phyloP scores from a whole-genome alignment of 2,797 vertebrate species.

The Poeciliopsis infans region DNA sequence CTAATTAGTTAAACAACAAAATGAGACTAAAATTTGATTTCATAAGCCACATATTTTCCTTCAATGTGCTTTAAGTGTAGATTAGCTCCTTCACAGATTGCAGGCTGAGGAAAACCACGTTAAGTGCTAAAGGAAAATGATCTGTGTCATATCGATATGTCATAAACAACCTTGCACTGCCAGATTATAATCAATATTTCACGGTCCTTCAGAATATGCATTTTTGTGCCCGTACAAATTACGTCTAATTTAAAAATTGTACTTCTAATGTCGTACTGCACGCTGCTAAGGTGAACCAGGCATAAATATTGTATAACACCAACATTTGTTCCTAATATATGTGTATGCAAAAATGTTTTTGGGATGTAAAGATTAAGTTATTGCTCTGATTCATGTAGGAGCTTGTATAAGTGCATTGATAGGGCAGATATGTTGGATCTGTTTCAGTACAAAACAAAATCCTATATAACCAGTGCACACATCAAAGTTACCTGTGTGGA shows the following conservation, averaged over 20 bases:
- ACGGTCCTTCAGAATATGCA: conserved; percentile 80
- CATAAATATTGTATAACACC: conserved; percentile 72
- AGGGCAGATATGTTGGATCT: background rate
- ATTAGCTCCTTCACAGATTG: conserved; percentile 74
- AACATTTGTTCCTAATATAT: conserved; percentile 46
- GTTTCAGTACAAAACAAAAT: background rate
- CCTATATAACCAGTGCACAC: background rate
- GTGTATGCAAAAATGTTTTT: background rate
- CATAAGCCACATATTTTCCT: conserved; percentile 56
- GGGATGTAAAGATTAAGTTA: background rate
- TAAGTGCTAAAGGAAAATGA: conserved; percentile 78
- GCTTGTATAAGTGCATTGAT: background rate
- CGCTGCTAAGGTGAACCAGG: conserved; percentile 77
- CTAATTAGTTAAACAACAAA: conserved; percentile 1
- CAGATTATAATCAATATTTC: conserved; percentile 87
- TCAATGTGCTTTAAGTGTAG: conserved; percentile 70
- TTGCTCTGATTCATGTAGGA: background rate
- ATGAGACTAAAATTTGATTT: background rate
- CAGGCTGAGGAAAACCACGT: conserved; percentile 71
- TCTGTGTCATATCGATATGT: conserved; percentile 86
- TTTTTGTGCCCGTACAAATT: conserved; percentile 80
- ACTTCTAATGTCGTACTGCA: conserved; percentile 77
- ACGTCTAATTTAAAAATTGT: conserved; percentile 82
- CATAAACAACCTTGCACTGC: conserved; percentile 84
- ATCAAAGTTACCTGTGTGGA: background rate